phyloP scores from a whole-genome alignment of 2,888 invertebrate species.

The Clostera curtula region DNA sequence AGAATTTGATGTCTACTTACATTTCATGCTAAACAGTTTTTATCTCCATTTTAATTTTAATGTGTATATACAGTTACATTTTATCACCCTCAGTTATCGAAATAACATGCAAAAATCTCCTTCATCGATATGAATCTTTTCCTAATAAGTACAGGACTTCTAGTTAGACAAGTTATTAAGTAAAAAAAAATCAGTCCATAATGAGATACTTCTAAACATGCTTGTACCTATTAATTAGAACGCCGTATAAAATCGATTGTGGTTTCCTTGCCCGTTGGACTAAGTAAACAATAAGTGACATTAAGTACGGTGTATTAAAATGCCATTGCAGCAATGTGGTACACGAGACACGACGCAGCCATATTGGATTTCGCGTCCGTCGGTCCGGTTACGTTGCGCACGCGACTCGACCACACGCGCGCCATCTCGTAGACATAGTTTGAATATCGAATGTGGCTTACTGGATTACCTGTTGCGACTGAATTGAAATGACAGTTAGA shows the following conservation, averaged over 20 bases:
- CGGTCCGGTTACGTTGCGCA: slow-evolving; percentile 70
- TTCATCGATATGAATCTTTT: too few species aligned
- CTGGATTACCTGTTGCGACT: slow-evolving; percentile 27
- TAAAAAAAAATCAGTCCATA: too few species aligned
- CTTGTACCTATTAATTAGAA: too few species aligned
- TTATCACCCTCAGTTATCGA: too few species aligned
- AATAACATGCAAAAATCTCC: too few species aligned
- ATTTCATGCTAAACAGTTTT: too few species aligned
- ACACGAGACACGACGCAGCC: slow-evolving; percentile 59
- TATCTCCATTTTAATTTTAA: too few species aligned
- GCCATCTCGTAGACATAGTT: slow-evolving; percentile 54
- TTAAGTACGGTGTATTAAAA: slow-evolving; percentile 64
- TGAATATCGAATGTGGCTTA: slow-evolving; percentile 43
- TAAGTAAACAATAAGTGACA: slow-evolving; percentile 70
- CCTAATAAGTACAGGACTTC: too few species aligned
- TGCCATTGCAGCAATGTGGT: slow-evolving; percentile 68
- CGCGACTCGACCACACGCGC: slow-evolving; percentile 72
- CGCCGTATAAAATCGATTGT: slow-evolving; percentile 20
- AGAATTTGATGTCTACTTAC: too few species aligned
- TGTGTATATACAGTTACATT: too few species aligned
- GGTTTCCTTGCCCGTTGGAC: slow-evolving; percentile 51
- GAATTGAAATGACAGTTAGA: slow-evolving; percentile 21
- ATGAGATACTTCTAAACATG: too few species aligned
- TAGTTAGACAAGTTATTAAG: too few species aligned
- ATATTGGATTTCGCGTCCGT: slow-evolving; percentile 71